Evolutionary conservation across 53 echinoderm and acorn worm species (phyloP).

Genomic region (Stichopus horrens): DNA sequence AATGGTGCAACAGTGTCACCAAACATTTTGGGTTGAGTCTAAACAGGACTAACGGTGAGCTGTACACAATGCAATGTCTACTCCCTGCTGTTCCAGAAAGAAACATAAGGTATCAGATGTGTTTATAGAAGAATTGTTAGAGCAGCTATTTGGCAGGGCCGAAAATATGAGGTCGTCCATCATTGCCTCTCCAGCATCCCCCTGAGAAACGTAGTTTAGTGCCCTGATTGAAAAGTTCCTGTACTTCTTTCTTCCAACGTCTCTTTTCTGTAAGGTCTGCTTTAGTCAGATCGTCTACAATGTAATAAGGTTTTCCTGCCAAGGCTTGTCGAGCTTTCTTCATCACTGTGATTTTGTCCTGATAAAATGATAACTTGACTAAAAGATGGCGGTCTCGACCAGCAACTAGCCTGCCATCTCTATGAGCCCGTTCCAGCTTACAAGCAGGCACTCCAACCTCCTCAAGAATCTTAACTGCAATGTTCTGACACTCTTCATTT

Average conservation of each 20-base stretch:
- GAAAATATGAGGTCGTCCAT: conserved; percentile 9
- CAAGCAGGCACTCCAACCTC: neutral
- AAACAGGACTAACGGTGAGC: no score
- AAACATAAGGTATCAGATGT: no score
- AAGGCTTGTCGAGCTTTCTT: conserved; percentile 32
- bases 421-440: conserved; percentile 15
- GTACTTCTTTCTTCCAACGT: conserved; percentile 11
- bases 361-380: conserved; percentile 31
- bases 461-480: neutral
- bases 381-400: conserved; percentile 27
- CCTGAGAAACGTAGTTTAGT: conserved; percentile 41
- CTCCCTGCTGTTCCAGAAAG: no score
- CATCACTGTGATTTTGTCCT: conserved; percentile 10
- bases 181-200: conserved; percentile 19
- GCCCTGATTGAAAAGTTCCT: conserved; percentile 7
- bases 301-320: conserved; percentile 20
- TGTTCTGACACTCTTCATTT: neutral
- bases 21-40: no score
- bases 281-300: conserved; percentile 11
- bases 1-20: no score
- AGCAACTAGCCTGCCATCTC: conserved; percentile 10
- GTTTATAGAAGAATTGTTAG: neutral
- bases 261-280: conserved; percentile 15
- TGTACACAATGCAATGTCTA: no score
- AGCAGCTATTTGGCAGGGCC: neutral